phyloP scores from a whole-genome alignment of 2,113 vertebrate genomes.

The Bostrychus sinensis region DNA sequence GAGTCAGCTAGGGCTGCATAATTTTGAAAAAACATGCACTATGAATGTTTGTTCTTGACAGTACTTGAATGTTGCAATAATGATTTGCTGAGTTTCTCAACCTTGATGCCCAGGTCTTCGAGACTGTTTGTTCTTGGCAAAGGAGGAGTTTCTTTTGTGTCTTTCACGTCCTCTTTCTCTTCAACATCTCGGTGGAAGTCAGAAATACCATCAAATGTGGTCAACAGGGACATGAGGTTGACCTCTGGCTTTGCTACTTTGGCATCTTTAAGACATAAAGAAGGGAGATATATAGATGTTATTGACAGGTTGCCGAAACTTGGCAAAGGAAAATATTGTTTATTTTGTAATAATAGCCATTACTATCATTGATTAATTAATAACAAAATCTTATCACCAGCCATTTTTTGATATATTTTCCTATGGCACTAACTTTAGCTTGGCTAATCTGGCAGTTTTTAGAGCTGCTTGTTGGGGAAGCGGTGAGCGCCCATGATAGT shows the following conservation, averaged over 20 bases:
- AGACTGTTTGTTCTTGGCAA: slow-evolving; percentile 85
- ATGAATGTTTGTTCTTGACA: neutral
- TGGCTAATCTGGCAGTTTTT: too few species aligned
- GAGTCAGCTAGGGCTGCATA: too few species aligned
- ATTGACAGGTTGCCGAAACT: neutral
- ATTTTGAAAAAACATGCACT: neutral
- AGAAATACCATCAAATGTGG: slow-evolving; percentile 78
- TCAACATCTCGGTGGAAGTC: slow-evolving; percentile 70
- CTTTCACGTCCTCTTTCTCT: slow-evolving; percentile 60
- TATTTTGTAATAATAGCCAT: too few species aligned
- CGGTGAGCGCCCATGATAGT: too few species aligned
- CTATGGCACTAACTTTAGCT: too few species aligned
- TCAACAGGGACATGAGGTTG: slow-evolving; percentile 84
- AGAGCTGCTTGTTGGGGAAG: too few species aligned
- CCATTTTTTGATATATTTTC: too few species aligned
- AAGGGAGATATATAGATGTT: neutral
- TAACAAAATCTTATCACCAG: too few species aligned
- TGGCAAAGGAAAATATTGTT: neutral
- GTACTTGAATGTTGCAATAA: too few species aligned
- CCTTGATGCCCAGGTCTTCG: slow-evolving; percentile 88
- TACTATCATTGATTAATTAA: too few species aligned
- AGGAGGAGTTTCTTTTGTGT: slow-evolving; percentile 37
- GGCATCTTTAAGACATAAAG: slow-evolving; percentile 57
- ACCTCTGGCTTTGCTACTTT: slow-evolving; percentile 73
- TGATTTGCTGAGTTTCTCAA: slow-evolving; percentile 17